Base-by-base conservation (phyloP, 2,797 vertebrate species). In the Todus mexicanus region DNA sequence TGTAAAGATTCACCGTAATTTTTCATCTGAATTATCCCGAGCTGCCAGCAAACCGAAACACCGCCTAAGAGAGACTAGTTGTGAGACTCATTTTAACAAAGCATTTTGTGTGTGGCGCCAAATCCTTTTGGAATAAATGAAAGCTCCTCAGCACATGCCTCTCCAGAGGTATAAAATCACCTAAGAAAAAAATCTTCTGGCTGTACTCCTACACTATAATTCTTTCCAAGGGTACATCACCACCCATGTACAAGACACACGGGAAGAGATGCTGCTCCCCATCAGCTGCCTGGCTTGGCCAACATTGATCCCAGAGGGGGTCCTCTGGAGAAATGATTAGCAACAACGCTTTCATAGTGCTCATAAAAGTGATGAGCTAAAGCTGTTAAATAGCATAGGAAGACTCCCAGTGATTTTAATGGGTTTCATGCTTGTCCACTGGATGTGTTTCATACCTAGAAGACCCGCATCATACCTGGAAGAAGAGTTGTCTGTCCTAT, bases 171-270 rank as follows among this genome's bases (percentile, higher is more conserved):
- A 42, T 48, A 87, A 86, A 93, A 91, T 35, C 93, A 94, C 90
- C 88, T 64, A 84, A 90, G 72, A 18, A 68, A 48, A 40, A 86
- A 68, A 12, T 4, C 38, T 51, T 68, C 77, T 93, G 86, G 81
- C 48, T 53, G 0, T 75, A 33, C 2, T 4, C 75, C 56, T 47
- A 37, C 2, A 0, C 82, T 38, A 7, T 31, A 70, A 76, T 61
- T 79, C 88, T 84, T 88, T 76, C 81, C 53, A 57, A 77, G 61
- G 40, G 18, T 26, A 13, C 74, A 21, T 74, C 77, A 53, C 29
- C 71, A 63, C 35, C n/a, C 60, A 6, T 1, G 0, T 8, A 42
- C 17, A 19, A 43, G 72, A 33, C 26, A 40, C 0, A 0, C 0
- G 4, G 56, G 40, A 23, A n/a, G 72, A 65, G 82, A 33, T 7